Percentiles rank a stretch among this genome's conserved stretches.
Conservation (phyloP, 2,113 vertebrate genomes). For the Stegastes partitus region DNA sequence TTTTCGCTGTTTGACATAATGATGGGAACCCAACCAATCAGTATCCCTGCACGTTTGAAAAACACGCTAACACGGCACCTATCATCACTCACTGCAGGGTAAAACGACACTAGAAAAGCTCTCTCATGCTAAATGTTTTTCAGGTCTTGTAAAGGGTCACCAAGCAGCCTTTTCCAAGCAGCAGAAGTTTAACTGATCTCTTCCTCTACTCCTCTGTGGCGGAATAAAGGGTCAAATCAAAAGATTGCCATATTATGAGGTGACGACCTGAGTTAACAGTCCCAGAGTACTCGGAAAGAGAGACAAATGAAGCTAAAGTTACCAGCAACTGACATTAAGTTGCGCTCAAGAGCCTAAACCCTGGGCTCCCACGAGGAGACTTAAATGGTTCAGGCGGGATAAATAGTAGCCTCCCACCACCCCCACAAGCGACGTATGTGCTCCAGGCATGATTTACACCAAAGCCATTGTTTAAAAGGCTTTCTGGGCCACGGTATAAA, state of each 20-base stretch:
- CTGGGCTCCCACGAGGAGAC: slow-evolving; percentile 56
- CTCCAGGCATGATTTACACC: slow-evolving; percentile 77
- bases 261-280: slow-evolving; percentile 54
- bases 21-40: background rate
- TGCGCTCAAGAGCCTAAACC: slow-evolving; percentile 38
- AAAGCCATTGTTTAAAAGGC: slow-evolving; percentile 75
- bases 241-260: slow-evolving; percentile 42
- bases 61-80: slow-evolving; percentile 12
- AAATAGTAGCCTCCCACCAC: slow-evolving; percentile 66
- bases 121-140: slow-evolving; percentile 17
- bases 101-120: slow-evolving; percentile 10
- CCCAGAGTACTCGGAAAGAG: slow-evolving; percentile 21
- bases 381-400: slow-evolving; percentile 63
- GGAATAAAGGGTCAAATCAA: slow-evolving; percentile 50
- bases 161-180: slow-evolving; percentile 24
- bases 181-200: slow-evolving; percentile 40
- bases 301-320: slow-evolving; percentile 65
- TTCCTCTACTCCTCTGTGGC: slow-evolving; percentile 30
- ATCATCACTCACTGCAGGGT: slow-evolving; percentile 13
- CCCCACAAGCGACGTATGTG: slow-evolving; percentile 48
- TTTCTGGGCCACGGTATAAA: slow-evolving; percentile 75
- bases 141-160: slow-evolving; percentile 21
- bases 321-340: slow-evolving; percentile 52
- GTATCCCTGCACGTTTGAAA: background rate
- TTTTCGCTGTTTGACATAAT: slow-evolving; percentile 1